Conservation (phyloP, 2,113 vertebrate species). For the Rattus rattus region DNA sequence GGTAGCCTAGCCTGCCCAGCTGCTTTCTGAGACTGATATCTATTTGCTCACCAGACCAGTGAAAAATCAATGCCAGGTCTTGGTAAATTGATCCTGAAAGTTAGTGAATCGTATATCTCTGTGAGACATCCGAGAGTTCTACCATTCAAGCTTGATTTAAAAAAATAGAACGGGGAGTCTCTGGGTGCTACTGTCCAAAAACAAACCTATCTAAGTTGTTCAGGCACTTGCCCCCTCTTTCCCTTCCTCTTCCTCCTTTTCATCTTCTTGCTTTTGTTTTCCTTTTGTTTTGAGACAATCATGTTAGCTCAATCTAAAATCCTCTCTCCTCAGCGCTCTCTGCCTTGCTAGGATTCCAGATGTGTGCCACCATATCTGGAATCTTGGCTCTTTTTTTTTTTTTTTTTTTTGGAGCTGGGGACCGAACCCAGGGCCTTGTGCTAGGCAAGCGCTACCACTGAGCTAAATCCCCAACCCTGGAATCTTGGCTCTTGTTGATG, state of each 20-base stretch:
- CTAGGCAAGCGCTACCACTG: too few relatives aligned
- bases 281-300: too few relatives aligned
- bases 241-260: neutral
- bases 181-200: neutral
- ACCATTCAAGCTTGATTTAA: neutral
- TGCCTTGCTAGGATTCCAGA: neutral
- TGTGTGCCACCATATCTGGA: too few relatives aligned
- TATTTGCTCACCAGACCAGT: neutral
- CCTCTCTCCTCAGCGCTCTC: neutral
- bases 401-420: too few relatives aligned
- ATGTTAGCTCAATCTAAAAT: neutral
- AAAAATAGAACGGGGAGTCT: neutral
- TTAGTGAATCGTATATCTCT: neutral
- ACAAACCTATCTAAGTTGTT: neutral
- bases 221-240: too few relatives aligned
- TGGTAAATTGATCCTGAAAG: neutral
- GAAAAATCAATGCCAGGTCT: neutral
- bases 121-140: neutral
- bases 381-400: neutral
- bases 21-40: neutral
- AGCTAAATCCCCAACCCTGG: too few relatives aligned
- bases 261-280: neutral
- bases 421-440: too few relatives aligned
- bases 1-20: neutral
- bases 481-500: neutral